Percentiles rank a stretch among this genome's conserved stretches.
Conservation (phyloP, 2,113 vertebrate genomes). For the Geococcyx californianus region DNA sequence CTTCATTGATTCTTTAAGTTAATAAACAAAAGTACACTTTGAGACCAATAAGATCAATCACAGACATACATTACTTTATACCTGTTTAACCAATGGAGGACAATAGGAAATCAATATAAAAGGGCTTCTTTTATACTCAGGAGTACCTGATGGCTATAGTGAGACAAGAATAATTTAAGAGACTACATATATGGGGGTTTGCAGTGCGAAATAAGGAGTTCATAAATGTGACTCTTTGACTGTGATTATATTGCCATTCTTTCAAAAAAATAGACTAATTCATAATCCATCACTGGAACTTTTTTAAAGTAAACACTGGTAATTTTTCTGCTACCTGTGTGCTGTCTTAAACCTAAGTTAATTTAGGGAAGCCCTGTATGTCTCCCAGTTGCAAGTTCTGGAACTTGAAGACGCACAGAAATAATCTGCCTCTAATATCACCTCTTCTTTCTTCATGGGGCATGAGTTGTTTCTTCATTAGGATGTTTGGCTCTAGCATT, state of each 20-base stretch:
- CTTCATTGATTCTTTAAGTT: background rate
- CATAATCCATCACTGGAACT: background rate
- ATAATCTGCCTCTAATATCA: background rate
- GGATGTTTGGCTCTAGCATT: background rate
- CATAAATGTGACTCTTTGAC: background rate
- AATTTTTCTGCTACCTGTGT: background rate
- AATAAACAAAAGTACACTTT: background rate
- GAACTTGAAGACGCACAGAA: background rate
- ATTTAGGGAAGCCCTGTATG: background rate
- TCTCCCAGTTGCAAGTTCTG: background rate
- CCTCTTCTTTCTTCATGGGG: background rate
- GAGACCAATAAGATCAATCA: background rate
- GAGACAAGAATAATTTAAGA: background rate
- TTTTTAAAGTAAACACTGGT: background rate
- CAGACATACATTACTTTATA: background rate
- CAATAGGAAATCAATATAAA: slow-evolving; percentile 14
- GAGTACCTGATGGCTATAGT: background rate
- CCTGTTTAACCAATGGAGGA: background rate
- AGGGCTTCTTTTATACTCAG: background rate
- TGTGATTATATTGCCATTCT: background rate
- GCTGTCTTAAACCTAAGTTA: background rate
- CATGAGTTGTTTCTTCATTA: background rate
- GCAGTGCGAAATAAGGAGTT: background rate
- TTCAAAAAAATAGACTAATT: too few species aligned
- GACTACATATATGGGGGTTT: background rate